Percentiles rank a stretch among this genome's conserved stretches.
Conservation (phyloP, 2,888 invertebrate genomes). For the Sesamia inferens region DNA sequence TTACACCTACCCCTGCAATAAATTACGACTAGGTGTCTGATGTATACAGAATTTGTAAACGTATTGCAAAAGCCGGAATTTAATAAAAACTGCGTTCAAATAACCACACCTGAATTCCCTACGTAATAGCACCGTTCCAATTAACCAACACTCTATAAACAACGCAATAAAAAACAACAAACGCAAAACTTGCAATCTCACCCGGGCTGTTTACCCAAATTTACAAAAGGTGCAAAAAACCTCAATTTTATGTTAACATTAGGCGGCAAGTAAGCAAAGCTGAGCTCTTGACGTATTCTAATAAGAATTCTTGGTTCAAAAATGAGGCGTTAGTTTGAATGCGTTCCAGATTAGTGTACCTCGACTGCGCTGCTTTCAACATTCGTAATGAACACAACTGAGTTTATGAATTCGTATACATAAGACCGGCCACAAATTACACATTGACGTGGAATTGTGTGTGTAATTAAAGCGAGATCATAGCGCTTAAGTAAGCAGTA, state of each 20-base stretch:
- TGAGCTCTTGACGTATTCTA: conserved; percentile 60
- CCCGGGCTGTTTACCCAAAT: conserved; percentile 45
- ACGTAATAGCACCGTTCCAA: conserved; percentile 43
- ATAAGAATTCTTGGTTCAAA: conserved; percentile 72
- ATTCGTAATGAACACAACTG: conserved; percentile 58
- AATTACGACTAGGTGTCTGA: neutral
- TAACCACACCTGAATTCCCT: conserved; percentile 5
- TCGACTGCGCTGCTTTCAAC: conserved; percentile 62
- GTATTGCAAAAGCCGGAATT: neutral
- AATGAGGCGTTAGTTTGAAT: conserved; percentile 75
- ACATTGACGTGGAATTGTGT: conserved; percentile 55
- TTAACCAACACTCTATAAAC: conserved; percentile 43
- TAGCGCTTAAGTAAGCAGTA: conserved; percentile 44
- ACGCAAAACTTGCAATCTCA: conserved; percentile 49
- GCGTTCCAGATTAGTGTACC: conserved; percentile 81
- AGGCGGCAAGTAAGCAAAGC: conserved; percentile 46
- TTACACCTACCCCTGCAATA: neutral
- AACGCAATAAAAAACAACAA: conserved; percentile 45
- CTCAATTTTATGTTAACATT: conserved; percentile 40
- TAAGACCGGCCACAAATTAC: conserved; percentile 59
- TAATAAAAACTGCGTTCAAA: conserved; percentile 11
- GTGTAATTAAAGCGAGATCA: conserved; percentile 45
- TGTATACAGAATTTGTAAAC: conserved; percentile 2
- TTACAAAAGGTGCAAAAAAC: conserved; percentile 51
- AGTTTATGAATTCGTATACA: conserved; percentile 57